Base-by-base conservation (phyloP, 2,797 vertebrate genomes). In the Myiotriccus ornatus region DNA sequence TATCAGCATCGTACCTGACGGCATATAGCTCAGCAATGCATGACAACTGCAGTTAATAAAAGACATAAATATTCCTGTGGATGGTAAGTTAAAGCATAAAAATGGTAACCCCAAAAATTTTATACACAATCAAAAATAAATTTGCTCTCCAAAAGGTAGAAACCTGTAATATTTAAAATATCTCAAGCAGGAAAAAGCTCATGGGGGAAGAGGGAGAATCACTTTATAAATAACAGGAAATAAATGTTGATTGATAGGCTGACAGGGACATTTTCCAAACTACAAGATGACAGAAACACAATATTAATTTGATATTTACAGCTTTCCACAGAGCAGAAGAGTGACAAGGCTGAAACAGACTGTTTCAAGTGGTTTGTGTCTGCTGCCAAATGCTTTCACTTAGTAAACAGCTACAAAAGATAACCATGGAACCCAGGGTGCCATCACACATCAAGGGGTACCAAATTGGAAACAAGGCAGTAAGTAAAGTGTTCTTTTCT, bases 361-460 rank as follows among this genome's bases (percentile, higher is more conserved):
- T 80, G 60, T 35, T 57, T 68, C 60, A 93, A 90, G 52, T 57
- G 27, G 76, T 64, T 89, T 76, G 28, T 79, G n/a, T 21, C 67
- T 67, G 71, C 49, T 94, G 79, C 65, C 81, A 94, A 90, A 85
- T 46, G 46, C 23, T 68, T 94, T 75, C 57, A 91, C 65, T 92
- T 34, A 64, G 49, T 74, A 80, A 95, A 94, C 20, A 83, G 57
- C 71, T 95, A 94, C 63, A 92, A 43, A 46, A 96, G 68, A 68
- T 62, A 87, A 73, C 16, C 39, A 60, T 1, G 10, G 49, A 90
- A 82, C 47, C 62, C 79, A 62, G 34, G 62, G 41, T 60, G 69
- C 34, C 47, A 65, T 76, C 52, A 49, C 57, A 76, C 79, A 82
- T 60, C 63, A 67, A 59, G 7, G 17, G 21, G 32, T 63, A 88